A percentile compares a stretch with the other conserved stretches of the same genome.
phyloP scores from a whole-genome alignment of 2,888 invertebrate genomes.

The Oxytorus armatus region DNA sequence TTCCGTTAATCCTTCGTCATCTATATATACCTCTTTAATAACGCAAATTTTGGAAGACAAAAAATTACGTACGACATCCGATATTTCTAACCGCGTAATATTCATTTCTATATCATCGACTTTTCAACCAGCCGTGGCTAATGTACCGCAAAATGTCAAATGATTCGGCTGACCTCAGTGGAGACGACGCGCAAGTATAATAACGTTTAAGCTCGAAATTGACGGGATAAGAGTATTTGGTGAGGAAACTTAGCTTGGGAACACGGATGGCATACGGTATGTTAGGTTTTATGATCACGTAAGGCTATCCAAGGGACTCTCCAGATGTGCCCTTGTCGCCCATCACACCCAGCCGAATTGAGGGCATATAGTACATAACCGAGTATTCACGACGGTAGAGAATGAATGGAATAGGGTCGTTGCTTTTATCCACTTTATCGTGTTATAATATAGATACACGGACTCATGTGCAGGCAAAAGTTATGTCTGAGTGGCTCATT shows the following conservation, averaged over 20 bases:
- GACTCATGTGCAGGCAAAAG: not conserved
- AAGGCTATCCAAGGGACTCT: conserved; percentile 34
- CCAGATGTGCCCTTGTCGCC: conserved; percentile 41
- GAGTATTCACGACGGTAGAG: conserved; percentile 12
- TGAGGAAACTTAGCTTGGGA: not conserved
- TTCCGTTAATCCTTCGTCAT: too few species aligned
- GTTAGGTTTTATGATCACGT: conserved; percentile 46
- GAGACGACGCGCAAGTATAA: not conserved
- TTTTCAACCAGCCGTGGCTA: not conserved
- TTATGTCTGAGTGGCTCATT: not conserved
- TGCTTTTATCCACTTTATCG: conserved; percentile 8
- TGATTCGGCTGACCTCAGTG: not conserved
- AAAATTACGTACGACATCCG: too few species aligned
- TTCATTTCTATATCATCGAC: not conserved
- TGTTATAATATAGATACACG: not conserved
- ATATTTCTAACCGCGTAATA: too few species aligned
- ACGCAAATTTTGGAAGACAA: too few species aligned
- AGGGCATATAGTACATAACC: not conserved
- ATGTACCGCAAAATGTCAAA: not conserved
- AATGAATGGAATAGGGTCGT: conserved; percentile 2
- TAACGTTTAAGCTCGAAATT: conserved; percentile 40
- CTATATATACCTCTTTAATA: too few species aligned
- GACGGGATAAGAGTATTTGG: not conserved
- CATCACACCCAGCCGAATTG: conserved; percentile 13
- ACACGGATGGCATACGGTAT: conserved; percentile 9